Evolutionary conservation across 2,888 invertebrate genomes (phyloP), one percentile per base, ranked within the genome.

Genomic region (Molanna angustata): DNA sequence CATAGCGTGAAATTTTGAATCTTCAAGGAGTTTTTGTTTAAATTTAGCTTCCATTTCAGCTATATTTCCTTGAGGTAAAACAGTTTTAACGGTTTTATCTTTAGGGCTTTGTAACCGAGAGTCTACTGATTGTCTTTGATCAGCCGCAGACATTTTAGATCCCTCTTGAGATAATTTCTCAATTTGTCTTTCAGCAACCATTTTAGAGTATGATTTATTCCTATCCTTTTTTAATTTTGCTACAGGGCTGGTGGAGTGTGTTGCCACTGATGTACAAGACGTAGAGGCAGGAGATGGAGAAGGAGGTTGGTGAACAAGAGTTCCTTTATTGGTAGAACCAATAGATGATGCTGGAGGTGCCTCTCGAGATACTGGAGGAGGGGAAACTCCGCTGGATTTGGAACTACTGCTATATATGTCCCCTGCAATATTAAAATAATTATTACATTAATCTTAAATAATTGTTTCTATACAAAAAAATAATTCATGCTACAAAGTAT

Each of bases 311-410:
- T 52, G 52, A 16, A 54, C 39, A 61, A 85, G 76, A 27, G 85
- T 85, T 56, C 85, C 85, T 60, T 82, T 79, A 69, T 85, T 85
- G 45, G 84, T 85, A n/a, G 85, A 85, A 31, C 85, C 85, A 58
- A 82, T 76, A 32, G 76, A 39, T 61, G 64, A 46, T 59, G 61
- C 47, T 62, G 64, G 58, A 2, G 58, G 60, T 1, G 56, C 52
- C 22, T 49, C 54, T 67, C 27, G 63, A 31, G 64, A 64, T 35
- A 63, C 61, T 40, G 64, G 64, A 1, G 58, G 58, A 11, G 54
- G 40, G 4, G 49, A 17, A 39, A 19, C 40, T 18, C 49, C 32
- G 13, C 31, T 14, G 11, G 32, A 4, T 40, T 49, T 40, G 7
- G 47, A 35, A 16, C 33, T 22, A 4, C 11, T 7, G 13, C 41